phyloP scores from a whole-genome alignment of 2,888 invertebrate genomes.

The Apodemia mormo region DNA sequence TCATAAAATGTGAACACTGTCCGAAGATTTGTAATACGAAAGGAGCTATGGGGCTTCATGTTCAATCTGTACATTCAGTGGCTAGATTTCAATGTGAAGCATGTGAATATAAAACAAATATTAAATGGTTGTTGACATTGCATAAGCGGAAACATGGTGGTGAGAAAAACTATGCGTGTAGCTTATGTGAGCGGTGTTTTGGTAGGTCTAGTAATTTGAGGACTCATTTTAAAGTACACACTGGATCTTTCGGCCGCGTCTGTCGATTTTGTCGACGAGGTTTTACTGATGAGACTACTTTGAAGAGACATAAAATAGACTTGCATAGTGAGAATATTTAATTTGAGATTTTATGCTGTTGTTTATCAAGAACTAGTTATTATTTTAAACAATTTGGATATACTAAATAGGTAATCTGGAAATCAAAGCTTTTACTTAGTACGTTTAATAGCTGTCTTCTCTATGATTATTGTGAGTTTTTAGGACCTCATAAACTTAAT shows the following conservation, averaged over 20 bases:
- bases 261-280: not conserved
- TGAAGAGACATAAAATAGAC: not conserved
- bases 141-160: not conserved
- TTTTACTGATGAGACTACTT: not conserved
- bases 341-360: not conserved
- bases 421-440: no score
- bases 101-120: not conserved
- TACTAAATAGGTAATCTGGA: not conserved
- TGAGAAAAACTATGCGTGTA: not conserved
- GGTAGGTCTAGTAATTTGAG: not conserved
- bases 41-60: constrained; percentile 64
- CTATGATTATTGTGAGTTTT: no score
- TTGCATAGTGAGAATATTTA: not conserved
- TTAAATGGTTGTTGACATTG: not conserved
- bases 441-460: no score
- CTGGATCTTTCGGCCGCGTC: not conserved
- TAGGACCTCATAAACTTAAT: no score
- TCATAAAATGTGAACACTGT: constrained; percentile 64
- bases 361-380: not conserved
- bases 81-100: not conserved
- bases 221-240: not conserved
- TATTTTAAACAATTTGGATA: not conserved
- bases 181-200: not conserved
- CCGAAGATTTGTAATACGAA: constrained; percentile 69
- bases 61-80: not conserved